Percentiles rank a stretch among this genome's conserved stretches.
Conservation (phyloP, 2,113 vertebrate genomes). For the Hypanus sabinus region DNA sequence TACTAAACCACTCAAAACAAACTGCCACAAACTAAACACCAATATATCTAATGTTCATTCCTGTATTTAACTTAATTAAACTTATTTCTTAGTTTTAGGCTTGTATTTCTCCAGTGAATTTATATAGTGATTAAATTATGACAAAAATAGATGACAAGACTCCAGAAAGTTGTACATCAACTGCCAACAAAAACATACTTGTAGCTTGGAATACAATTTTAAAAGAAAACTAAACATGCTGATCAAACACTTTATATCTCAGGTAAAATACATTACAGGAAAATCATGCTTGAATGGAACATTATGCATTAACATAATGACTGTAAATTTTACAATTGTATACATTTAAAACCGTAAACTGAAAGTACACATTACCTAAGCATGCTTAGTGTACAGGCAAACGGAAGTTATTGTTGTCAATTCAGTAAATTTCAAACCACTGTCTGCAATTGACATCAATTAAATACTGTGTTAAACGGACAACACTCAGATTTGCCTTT, state of each 20-base stretch:
- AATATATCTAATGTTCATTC: not conserved
- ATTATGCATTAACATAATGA: not conserved
- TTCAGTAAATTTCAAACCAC: not conserved
- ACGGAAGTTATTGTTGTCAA: not conserved
- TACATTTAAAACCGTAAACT: not conserved
- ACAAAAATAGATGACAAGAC: not conserved
- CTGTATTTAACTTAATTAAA: not conserved
- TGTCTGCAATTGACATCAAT: not conserved
- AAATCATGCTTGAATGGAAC: not conserved
- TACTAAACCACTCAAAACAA: not conserved
- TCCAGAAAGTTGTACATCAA: not conserved
- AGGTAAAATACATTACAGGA: not conserved
- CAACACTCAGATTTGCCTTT: not conserved
- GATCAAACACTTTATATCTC: not conserved
- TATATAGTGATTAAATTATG: not conserved
- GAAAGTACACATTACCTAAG: not conserved
- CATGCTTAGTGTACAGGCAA: not conserved
- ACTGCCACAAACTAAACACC: not conserved
- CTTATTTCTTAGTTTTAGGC: not conserved
- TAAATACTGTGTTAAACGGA: not conserved
- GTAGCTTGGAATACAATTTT: not conserved
- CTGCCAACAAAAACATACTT: not conserved
- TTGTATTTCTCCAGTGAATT: not conserved
- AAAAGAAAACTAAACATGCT: not conserved
- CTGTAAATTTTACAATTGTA: not conserved